A percentile compares a stretch with the other conserved stretches of the same genome.
Conservation (phyloP, 2,888 invertebrate species). For the Anthoptus insignis region DNA sequence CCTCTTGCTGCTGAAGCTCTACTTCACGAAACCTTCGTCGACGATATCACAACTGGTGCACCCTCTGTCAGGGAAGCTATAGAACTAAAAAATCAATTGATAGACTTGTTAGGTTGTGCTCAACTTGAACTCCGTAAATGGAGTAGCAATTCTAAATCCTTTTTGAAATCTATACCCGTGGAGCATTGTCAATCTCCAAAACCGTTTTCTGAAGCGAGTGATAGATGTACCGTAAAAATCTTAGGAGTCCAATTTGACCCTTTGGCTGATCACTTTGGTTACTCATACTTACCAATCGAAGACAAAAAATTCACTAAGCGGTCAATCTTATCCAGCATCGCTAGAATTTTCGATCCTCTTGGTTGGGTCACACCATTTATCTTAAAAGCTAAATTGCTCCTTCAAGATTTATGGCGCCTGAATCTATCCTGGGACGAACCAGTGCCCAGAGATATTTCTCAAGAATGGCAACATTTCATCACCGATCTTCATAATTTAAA, state of each 20-base stretch:
- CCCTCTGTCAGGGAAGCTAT: too few relatives aligned
- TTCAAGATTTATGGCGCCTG: slow-evolving; percentile 7
- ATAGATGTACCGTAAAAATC: too few relatives aligned
- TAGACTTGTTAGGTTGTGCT: neutral
- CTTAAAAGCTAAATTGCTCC: slow-evolving; percentile 4
- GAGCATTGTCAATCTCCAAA: neutral
- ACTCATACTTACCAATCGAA: too few relatives aligned
- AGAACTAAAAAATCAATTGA: neutral
- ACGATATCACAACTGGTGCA: too few relatives aligned
- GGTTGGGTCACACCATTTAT: neutral
- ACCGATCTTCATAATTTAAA: neutral
- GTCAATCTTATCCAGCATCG: slow-evolving; percentile 3
- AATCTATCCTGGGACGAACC: neutral
- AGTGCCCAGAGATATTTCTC: neutral
- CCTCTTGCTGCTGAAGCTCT: neutral
- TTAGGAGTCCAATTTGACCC: too few relatives aligned
- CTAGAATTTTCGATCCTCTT: slow-evolving; percentile 7
- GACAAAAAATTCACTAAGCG: neutral
- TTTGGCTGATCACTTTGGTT: too few relatives aligned
- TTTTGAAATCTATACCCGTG: neutral
- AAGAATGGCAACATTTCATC: slow-evolving; percentile 14
- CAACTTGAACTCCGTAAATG: neutral
- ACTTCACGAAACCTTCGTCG: too few relatives aligned
- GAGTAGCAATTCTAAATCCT: neutral
- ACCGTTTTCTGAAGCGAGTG: neutral